Base-by-base conservation (phyloP, 2,797 vertebrate species). In the Enteromius fasciolatus region DNA sequence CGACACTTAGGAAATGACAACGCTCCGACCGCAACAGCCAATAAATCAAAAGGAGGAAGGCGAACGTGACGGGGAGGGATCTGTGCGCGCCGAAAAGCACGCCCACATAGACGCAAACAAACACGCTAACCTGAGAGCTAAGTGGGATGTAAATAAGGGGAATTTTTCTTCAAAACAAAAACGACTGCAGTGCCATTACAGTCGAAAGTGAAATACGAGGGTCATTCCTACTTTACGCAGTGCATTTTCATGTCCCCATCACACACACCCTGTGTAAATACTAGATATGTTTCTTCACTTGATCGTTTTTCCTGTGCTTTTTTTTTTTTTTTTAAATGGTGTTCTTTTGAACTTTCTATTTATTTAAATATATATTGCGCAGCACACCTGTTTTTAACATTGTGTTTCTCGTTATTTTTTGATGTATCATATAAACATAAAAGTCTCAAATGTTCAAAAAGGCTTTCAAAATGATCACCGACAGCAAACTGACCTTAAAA, bases 11-110 rank as follows among this genome's bases (percentile, higher is more conserved):
- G 79, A 85, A 85, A 86, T 78, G 82, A 73, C 82, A 63, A 57
- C 23, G 70, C 83, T 82, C 83, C 75, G 85, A 81, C 74, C 69
- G 52, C 74, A 81, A 82, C 81, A 78, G 81, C 74, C 81, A 81
- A 86, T 88, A 88, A 84, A 87, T 86, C 83, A 84, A 69, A 66
- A 83, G 73, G 57, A 83, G 74, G 68, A 83, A 74, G 80, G 75
- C 67, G 15, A 68, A 57, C 39, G 63, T 46, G 36, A 57, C 46
- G 74, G 39, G 74, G 81, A 41, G 59, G 76, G 33, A 81, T 75
- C 76, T 81, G 52, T 50, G 75, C 67, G 17, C 12, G 10, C 52
- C 4, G 59, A 85, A 57, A 76, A 73, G 68, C 70, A 76, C 64
- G 76, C 76, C 80, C 79, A 78, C 76, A 76, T 78, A 52, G 57